Conservation (phyloP, 1,140 invertebrate genomes). For the Drosophila fuyamai region DNA sequence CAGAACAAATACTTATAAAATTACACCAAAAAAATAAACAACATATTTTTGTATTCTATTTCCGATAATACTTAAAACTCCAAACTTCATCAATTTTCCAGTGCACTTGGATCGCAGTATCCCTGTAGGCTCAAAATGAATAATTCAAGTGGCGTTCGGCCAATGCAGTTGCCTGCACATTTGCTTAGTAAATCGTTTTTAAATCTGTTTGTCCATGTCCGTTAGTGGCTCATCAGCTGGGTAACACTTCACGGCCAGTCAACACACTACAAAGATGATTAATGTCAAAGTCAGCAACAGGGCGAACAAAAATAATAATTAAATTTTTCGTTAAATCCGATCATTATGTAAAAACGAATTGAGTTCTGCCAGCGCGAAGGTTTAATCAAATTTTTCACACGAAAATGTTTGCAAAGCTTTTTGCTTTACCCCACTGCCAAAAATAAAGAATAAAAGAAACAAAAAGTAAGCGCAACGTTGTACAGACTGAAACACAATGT, state of each 20-base stretch:
- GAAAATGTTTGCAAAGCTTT: conserved; percentile 28
- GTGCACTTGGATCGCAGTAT: conserved; percentile 7
- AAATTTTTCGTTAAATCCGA: conserved; percentile 46
- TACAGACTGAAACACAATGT: conserved; percentile 30
- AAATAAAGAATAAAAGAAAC: conserved; percentile 18
- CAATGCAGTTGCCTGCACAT: conserved; percentile 51
- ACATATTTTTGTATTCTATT: no score
- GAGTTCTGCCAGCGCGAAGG: conserved; percentile 27
- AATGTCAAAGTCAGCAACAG: conserved; percentile 42
- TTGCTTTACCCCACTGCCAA: conserved; percentile 20
- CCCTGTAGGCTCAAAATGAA: conserved; percentile 17
- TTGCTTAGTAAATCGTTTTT: conserved; percentile 36
- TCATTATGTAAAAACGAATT: conserved; percentile 47
- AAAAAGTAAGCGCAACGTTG: conserved; percentile 32
- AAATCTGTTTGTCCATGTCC: conserved; percentile 41
- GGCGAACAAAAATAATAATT: conserved; percentile 34
- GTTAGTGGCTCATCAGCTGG: conserved; percentile 38
- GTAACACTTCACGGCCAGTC: conserved; percentile 45
- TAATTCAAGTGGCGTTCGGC: conserved; percentile 35
- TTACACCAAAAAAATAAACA: no score
- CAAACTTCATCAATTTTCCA: not conserved
- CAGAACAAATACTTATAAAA: no score
- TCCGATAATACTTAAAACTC: no score
- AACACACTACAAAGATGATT: conserved; percentile 31
- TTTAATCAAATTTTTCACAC: conserved; percentile 66